Evolutionary conservation across 2,888 invertebrate species (phyloP).

Genomic region (Magallana nippona): DNA sequence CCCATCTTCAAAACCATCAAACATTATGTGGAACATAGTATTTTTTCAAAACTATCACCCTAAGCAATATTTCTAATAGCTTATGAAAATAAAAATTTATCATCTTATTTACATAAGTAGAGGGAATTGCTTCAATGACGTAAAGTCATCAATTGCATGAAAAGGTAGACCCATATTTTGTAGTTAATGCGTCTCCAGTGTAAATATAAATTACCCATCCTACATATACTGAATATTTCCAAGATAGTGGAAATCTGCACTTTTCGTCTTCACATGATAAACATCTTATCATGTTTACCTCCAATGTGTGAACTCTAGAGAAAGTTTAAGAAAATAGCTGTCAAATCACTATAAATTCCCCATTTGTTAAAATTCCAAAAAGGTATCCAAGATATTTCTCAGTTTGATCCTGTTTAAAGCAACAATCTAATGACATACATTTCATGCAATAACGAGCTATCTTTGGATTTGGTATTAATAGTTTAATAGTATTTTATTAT

Average conservation of each 20-base stretch:
- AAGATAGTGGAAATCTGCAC: neutral
- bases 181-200: neutral
- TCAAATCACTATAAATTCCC: neutral
- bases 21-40: neutral
- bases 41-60: neutral
- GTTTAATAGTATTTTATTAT: too few relatives aligned
- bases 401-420: too few relatives aligned
- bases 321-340: constrained; percentile 15
- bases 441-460: too few relatives aligned
- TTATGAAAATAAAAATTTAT: neutral
- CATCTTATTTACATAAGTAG: constrained; percentile 11
- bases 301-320: constrained; percentile 17
- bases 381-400: neutral
- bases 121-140: neutral
- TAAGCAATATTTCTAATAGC: neutral
- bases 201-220: neutral
- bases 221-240: constrained; percentile 1
- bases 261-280: neutral
- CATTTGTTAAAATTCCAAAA: neutral
- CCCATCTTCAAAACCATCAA: neutral
- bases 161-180: neutral
- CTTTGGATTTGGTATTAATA: too few relatives aligned
- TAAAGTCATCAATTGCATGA: constrained; percentile 9
- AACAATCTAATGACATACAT: too few relatives aligned
- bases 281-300: constrained; percentile 22